These are phyloP conservation scores for Sebastes melanostomus DNA, from an alignment of 2,797 vertebrate genomes.

Conservation along the genomic window DNA sequence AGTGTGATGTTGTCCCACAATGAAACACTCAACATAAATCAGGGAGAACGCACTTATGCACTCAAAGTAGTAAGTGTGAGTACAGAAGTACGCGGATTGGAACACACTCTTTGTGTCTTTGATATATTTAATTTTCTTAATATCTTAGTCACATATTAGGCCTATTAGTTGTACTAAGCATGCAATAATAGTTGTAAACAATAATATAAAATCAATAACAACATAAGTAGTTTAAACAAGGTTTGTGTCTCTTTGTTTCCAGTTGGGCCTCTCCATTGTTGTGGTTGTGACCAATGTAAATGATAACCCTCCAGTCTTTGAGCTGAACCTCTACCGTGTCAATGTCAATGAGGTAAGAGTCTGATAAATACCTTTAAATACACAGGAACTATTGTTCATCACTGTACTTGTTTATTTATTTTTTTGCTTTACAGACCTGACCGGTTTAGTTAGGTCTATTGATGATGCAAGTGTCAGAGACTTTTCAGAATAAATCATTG, in stretches of 20 bases:
- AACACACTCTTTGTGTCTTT: neutral
- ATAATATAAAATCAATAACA: neutral
- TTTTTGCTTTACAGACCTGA: neutral
- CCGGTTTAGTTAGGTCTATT: neutral
- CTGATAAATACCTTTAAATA: neutral
- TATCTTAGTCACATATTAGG: neutral
- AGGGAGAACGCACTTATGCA: too few relatives aligned
- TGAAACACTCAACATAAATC: neutral
- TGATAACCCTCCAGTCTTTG: conserved; percentile 75
- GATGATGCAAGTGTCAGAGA: neutral
- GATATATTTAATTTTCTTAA: neutral
- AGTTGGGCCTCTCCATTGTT: rapidly evolving
- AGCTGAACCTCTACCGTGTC: rapidly evolving
- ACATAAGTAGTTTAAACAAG: neutral
- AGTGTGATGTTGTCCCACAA: neutral
- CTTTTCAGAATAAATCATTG: neutral
- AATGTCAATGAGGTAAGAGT: conserved; percentile 71
- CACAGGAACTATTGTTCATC: neutral
- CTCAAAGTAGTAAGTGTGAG: too few relatives aligned
- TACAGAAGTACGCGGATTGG: too few relatives aligned
- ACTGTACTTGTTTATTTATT: neutral
- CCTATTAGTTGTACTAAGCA: neutral
- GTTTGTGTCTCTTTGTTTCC: conserved; percentile 7
- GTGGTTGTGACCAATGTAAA: conserved; percentile 45
- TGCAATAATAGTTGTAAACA: neutral